Percentiles rank a stretch among this genome's conserved stretches.
These are phyloP conservation scores for Mimas tiliae DNA, from an alignment of 2,888 invertebrate genomes.

Conservation along the genomic window DNA sequence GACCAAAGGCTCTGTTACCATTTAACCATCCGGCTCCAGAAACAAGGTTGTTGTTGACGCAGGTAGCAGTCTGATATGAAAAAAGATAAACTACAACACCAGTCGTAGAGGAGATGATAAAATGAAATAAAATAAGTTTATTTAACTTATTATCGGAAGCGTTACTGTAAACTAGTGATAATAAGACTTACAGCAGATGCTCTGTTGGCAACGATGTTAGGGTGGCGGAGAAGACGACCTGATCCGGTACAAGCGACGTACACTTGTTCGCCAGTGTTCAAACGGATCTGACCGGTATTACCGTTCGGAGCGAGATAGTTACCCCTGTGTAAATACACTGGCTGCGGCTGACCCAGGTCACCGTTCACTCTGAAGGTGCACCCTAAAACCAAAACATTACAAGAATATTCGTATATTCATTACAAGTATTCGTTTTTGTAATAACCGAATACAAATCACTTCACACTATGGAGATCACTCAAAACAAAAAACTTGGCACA, in stretches of 20 bases:
- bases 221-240: slow-evolving; percentile 61
- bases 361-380: slow-evolving; percentile 77
- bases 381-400: slow-evolving; percentile 42
- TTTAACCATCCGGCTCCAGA: slow-evolving; percentile 67
- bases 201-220: slow-evolving; percentile 52
- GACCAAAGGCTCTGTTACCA: slow-evolving; percentile 63
- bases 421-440: no score
- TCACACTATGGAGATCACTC: neutral
- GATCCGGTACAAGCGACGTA: slow-evolving; percentile 66
- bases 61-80: slow-evolving; percentile 60
- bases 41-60: slow-evolving; percentile 59
- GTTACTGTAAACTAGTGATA: no score
- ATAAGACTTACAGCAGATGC: slow-evolving; percentile 57
- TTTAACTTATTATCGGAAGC: no score
- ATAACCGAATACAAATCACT: neutral
- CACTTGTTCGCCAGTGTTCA: slow-evolving; percentile 62
- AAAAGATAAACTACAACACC: slow-evolving; percentile 2
- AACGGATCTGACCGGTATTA: slow-evolving; percentile 61
- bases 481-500: neutral
- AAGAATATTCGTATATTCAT: neutral
- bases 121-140: neutral
- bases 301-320: slow-evolving; percentile 60
- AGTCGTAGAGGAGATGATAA: neutral
- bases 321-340: slow-evolving; percentile 80
- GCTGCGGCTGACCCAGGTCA: slow-evolving; percentile 84